phyloP scores from a whole-genome alignment of 2,888 invertebrate species.

The Agapetus fuscipes region DNA sequence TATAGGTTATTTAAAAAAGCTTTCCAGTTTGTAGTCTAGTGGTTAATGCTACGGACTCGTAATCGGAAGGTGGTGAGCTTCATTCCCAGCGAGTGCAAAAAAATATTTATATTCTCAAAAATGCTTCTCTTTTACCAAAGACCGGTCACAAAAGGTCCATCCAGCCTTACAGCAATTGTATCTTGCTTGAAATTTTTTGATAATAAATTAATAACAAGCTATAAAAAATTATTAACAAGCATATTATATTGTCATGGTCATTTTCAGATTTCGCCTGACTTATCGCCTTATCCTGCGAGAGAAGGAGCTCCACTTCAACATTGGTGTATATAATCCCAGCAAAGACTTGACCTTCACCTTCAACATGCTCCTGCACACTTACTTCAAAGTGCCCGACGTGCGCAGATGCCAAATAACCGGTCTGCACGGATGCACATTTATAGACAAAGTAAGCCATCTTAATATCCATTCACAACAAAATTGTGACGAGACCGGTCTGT shows the following conservation, averaged over 20 bases:
- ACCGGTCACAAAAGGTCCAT: too few relatives aligned
- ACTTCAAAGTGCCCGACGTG: conserved; percentile 93
- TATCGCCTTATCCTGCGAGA: conserved; percentile 85
- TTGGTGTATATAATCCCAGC: conserved; percentile 90
- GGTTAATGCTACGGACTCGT: too few relatives aligned
- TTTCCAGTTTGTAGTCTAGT: too few relatives aligned
- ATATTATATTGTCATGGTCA: too few relatives aligned
- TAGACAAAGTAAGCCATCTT: conserved; percentile 83
- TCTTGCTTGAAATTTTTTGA: too few relatives aligned
- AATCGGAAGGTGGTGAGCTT: too few relatives aligned
- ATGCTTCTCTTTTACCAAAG: too few relatives aligned
- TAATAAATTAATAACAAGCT: not conserved
- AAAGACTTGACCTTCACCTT: conserved; percentile 86
- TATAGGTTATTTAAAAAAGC: too few relatives aligned
- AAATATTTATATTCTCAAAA: too few relatives aligned
- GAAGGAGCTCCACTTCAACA: conserved; percentile 86
- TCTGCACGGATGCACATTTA: conserved; percentile 81
- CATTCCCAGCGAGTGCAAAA: too few relatives aligned
- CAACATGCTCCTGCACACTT: conserved; percentile 88
- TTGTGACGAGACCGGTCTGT: too few relatives aligned
- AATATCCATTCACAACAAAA: not conserved
- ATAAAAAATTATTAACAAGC: conserved; percentile 4
- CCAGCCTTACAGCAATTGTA: too few relatives aligned
- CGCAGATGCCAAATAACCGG: conserved; percentile 86
- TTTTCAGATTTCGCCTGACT: conserved; percentile 73